A percentile compares a stretch with the other conserved stretches of the same genome.
phyloP scores from a whole-genome alignment of 2,888 invertebrate genomes.

The Ochlodes sylvanus region DNA sequence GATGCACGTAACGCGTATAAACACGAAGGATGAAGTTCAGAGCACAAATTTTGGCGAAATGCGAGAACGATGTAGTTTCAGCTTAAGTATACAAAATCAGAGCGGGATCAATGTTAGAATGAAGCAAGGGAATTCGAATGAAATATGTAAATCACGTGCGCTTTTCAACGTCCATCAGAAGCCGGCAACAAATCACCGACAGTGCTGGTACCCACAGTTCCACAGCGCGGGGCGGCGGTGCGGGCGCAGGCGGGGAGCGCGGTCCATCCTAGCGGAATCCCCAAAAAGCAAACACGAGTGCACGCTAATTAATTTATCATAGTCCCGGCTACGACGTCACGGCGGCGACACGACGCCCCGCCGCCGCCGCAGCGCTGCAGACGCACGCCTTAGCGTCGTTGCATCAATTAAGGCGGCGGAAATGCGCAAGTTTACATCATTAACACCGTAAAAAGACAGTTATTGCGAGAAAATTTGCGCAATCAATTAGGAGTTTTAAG shows the following conservation, averaged over 20 bases:
- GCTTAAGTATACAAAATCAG: conserved; percentile 13
- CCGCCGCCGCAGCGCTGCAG: conserved; percentile 39
- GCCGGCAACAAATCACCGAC: conserved; percentile 33
- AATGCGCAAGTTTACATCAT: conserved; percentile 82
- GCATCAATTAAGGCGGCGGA: conserved; percentile 77
- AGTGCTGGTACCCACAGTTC: conserved; percentile 30
- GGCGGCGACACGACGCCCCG: conserved; percentile 56
- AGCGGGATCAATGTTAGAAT: conserved; percentile 23
- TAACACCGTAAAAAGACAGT: conserved; percentile 84
- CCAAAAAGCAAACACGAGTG: conserved; percentile 58
- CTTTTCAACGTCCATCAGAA: conserved; percentile 30
- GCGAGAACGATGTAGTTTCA: conserved; percentile 11
- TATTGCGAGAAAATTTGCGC: conserved; percentile 84
- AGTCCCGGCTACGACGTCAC: conserved; percentile 59
- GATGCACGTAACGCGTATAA: not conserved
- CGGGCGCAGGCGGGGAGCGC: conserved; percentile 36
- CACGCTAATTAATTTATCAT: conserved; percentile 73
- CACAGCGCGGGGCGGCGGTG: conserved; percentile 9
- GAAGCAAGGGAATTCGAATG: conserved; percentile 18
- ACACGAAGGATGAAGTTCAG: not conserved
- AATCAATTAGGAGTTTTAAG: conserved; percentile 85
- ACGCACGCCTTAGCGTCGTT: conserved; percentile 51
- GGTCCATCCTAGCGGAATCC: conserved; percentile 46
- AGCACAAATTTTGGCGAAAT: not conserved
- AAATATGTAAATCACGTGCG: conserved; percentile 28